phyloP scores from a whole-genome alignment of 2,113 vertebrate species.

The Aythya baeri region DNA sequence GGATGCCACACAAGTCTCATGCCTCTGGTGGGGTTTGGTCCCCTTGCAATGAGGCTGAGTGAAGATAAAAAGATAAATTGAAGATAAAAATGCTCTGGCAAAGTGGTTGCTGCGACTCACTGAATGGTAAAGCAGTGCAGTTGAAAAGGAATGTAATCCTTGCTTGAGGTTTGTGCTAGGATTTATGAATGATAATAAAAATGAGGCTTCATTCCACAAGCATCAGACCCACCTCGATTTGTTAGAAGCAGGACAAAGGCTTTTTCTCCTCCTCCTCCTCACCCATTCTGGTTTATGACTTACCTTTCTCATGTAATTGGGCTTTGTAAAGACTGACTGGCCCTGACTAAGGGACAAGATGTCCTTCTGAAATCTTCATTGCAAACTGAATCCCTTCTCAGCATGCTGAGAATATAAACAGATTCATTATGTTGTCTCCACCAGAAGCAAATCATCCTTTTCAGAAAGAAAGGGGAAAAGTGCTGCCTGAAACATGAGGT shows the following conservation, averaged over 20 bases:
- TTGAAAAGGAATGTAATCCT: background rate
- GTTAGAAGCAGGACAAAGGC: background rate
- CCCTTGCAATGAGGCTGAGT: background rate
- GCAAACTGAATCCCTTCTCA: background rate
- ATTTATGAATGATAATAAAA: background rate
- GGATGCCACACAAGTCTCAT: background rate
- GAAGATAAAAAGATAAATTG: background rate
- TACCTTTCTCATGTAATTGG: background rate
- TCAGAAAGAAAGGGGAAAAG: background rate
- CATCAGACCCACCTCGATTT: rapidly evolving
- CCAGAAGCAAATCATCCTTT: background rate
- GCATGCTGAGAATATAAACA: background rate
- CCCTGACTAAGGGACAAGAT: background rate
- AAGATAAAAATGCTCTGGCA: background rate
- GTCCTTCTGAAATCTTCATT: background rate
- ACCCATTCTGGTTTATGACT: background rate
- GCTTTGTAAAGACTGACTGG: background rate
- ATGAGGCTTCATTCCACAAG: background rate
- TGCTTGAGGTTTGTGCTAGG: background rate
- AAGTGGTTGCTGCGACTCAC: background rate
- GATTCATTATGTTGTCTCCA: background rate
- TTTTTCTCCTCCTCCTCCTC: background rate
- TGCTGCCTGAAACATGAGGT: background rate
- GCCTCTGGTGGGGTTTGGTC: rapidly evolving
- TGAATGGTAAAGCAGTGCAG: background rate